Conservation (phyloP, 2,888 invertebrate genomes). For the Cremastinae sp. region DNA sequence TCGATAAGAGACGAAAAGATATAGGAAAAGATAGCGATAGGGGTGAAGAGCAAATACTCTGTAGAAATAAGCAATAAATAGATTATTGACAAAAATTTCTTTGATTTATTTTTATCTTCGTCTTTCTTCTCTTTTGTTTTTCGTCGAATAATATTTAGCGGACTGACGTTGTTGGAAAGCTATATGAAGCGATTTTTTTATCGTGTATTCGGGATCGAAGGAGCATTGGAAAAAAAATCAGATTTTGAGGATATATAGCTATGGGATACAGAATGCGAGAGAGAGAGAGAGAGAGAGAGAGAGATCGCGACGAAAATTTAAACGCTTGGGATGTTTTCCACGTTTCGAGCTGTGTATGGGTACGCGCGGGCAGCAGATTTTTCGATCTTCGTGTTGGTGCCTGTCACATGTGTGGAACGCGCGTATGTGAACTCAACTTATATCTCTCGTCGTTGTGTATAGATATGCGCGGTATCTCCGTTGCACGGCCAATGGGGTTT, state of each 20-base stretch:
- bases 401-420: slow-evolving; percentile 10
- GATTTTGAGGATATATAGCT: slow-evolving; percentile 20
- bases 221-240: slow-evolving; percentile 27
- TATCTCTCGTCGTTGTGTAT: slow-evolving; percentile 62
- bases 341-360: slow-evolving; percentile 71
- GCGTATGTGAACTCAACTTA: slow-evolving; percentile 21
- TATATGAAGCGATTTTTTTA: slow-evolving; percentile 41
- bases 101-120: too few relatives aligned
- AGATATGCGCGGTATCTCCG: slow-evolving; percentile 79
- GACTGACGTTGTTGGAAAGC: slow-evolving; percentile 36
- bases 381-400: neutral
- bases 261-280: slow-evolving; percentile 9
- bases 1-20: slow-evolving; percentile 2
- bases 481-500: slow-evolving; percentile 80
- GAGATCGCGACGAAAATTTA: slow-evolving; percentile 49
- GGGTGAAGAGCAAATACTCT: too few relatives aligned
- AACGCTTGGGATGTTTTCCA: slow-evolving; percentile 49
- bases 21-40: neutral
- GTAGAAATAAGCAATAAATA: neutral
- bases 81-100: too few relatives aligned
- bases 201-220: slow-evolving; percentile 28
- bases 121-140: neutral
- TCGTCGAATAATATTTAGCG: slow-evolving; percentile 27
- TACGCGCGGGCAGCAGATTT: slow-evolving; percentile 68
- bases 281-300: slow-evolving; percentile 11